Conservation (phyloP, 2,113 vertebrate genomes). For the Uropsilus gracilis region DNA sequence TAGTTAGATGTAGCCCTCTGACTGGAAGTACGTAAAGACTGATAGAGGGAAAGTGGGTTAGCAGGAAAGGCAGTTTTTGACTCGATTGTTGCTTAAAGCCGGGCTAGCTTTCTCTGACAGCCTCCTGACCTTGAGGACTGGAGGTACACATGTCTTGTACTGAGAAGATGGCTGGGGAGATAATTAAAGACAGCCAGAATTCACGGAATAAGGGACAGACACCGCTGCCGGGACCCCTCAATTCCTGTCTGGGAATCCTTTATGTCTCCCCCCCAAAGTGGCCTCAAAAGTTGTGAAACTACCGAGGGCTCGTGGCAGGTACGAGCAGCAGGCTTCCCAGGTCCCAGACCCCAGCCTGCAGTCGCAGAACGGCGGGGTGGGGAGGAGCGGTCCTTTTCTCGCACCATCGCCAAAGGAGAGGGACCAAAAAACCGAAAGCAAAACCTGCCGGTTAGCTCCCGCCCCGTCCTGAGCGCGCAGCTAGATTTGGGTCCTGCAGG, state of each 20-base stretch:
- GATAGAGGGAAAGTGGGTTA: too few relatives aligned
- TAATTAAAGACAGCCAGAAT: not conserved
- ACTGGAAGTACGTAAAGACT: too few relatives aligned
- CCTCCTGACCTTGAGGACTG: not conserved
- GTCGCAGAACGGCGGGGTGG: fast-evolving
- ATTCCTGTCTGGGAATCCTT: not conserved
- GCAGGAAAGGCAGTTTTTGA: too few relatives aligned
- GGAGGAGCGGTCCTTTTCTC: not conserved
- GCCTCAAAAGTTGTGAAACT: not conserved
- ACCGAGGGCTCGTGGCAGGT: too few relatives aligned
- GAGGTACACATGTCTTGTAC: not conserved
- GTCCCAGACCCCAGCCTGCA: fast-evolving
- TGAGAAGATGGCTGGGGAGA: not conserved
- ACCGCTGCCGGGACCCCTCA: fast-evolving
- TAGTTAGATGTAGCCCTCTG: too few relatives aligned
- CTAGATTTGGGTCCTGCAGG: fast-evolving
- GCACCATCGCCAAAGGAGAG: fast-evolving
- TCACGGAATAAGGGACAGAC: not conserved
- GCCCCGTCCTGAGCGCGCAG: fast-evolving
- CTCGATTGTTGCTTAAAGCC: too few relatives aligned
- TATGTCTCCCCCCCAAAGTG: not conserved
- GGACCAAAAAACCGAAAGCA: conserved; percentile 46
- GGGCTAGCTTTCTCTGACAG: too few relatives aligned
- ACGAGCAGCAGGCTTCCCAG: fast-evolving
- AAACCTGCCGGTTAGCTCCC: not conserved